Conservation (phyloP, 2,113 vertebrate species). For the Pitta sordida region DNA sequence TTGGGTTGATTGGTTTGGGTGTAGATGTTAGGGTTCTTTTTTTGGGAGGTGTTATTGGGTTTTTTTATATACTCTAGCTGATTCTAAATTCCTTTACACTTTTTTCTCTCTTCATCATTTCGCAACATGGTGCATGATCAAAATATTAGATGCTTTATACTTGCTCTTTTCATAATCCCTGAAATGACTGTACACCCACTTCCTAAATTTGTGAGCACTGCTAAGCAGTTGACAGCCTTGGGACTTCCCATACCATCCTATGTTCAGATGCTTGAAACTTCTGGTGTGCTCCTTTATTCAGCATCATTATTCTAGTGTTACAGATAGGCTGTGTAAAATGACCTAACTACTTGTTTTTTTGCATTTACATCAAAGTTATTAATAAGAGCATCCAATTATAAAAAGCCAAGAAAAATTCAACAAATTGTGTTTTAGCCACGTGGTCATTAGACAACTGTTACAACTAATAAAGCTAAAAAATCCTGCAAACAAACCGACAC, state of each 20-base stretch:
- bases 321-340: not conserved
- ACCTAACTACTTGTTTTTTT: not conserved
- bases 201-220: not conserved
- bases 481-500: not conserved
- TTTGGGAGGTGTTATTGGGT: too few relatives aligned
- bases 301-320: not conserved
- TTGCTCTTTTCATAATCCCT: not conserved
- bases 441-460: not conserved
- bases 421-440: not conserved
- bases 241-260: not conserved
- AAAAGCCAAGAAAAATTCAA: not conserved
- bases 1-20: not conserved
- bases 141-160: not conserved
- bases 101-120: not conserved
- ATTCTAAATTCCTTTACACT: not conserved
- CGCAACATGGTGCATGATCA: not conserved
- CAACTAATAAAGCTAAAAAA: not conserved
- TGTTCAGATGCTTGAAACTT: rapidly evolving
- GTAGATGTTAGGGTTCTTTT: too few relatives aligned
- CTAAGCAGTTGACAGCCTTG: not conserved
- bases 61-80: not conserved
- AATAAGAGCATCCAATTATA: not conserved
- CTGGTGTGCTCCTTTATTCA: not conserved
- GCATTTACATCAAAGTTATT: not conserved
- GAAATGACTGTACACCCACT: not conserved